Base-by-base conservation (phyloP, 2,797 vertebrate species). In the Taenioides sp. region DNA sequence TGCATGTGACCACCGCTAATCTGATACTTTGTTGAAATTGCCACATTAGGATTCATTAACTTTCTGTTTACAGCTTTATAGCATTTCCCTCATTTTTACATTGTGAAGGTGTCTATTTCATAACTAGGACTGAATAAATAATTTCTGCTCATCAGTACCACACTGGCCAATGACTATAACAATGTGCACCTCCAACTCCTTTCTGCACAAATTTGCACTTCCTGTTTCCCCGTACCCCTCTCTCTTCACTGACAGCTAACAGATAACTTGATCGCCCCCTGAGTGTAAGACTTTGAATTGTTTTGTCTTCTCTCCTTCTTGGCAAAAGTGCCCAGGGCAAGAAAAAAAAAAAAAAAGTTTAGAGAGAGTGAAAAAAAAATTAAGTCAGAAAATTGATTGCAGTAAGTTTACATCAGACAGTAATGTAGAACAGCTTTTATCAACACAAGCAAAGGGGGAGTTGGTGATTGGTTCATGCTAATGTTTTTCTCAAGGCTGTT, bases 111-210 rank as follows among this genome's bases (percentile, higher is more conserved):
- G 84, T 82, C 82, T 55, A 11, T 79, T 79, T 88, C 84, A 80
- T 86, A 73, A 80, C 88, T 74, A 69, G 74, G 84, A 87, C 88
- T 83, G 82, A 76, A 87, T 93, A 87, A 94, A 94, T 93, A 88
- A 92, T 73, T 34, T 59, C 14, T 7, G 5, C 43, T 59, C 25
- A 59, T 59, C 7, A 10, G n/a, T 25, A 59, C 25, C 11, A 6
- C n/a, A 78, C 86, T 91, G 91, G 91, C 90, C 88, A 77, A 81
- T 83, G 82, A 87, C 83, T 37, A 37, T n/a, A 47, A 10, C 28
- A 62, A 62, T 20, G 31, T 17, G 7, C 28, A 62, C n/a, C 18
- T 64, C n/a, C 62, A 22, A 0, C n/a, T 22, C n/a, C 37, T 22
- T 0, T 23, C 37, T 16, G 23, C 23, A 47, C 4, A 49, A 47